Base-by-base conservation (phyloP, 2,113 vertebrate species). In the Tinamus guttatus region DNA sequence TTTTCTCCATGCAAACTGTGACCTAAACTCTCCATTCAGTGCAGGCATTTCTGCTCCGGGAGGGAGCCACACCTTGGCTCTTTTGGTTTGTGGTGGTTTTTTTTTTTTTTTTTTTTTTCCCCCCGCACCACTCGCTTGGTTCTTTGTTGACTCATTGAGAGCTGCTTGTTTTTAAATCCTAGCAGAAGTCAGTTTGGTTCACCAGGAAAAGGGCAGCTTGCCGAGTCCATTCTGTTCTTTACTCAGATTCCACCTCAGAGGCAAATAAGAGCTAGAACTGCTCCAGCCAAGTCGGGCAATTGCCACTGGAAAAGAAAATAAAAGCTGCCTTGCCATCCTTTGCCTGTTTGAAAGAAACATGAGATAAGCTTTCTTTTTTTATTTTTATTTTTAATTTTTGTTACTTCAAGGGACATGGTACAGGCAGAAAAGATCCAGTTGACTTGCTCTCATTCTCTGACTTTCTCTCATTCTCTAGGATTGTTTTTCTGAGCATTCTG, bases 151-250 rank as follows among this genome's bases (percentile, higher is more conserved):
- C 85, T 95, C 96, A 97, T 34, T 75, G 92, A 83, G 68, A 94
- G 28, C 79, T 88, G 74, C 91, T 95, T 97, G 94, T 95, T 96
- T 97, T 95, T 54, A 87, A 81, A 90, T 32, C 68, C 71, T 91
- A 93, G 92, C 82, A 52, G 11, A 80, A 97, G 85, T 91, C 82
- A 85, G 56, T 78, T 93, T 95, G 85, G 85, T 93, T 96, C 90
- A 88, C 93, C 54, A 82, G 89, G 84, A 92, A 86, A 64, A 95
- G 92, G 94, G 95, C 92, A 97, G 90, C 92, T 93, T 94, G 94
- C 93, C 95, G 87, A 97, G 95, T 93, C 95, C 93, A 64, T 93
- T 95, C 86, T 95, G 91, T 95, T 95, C 92, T 95, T 88, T 93
- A 71, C 91, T 97, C 41, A 0, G 25, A 88, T 96, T 97, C 93